Conservation (phyloP, 2,888 invertebrate genomes). For the Himalopsyche anomala region DNA sequence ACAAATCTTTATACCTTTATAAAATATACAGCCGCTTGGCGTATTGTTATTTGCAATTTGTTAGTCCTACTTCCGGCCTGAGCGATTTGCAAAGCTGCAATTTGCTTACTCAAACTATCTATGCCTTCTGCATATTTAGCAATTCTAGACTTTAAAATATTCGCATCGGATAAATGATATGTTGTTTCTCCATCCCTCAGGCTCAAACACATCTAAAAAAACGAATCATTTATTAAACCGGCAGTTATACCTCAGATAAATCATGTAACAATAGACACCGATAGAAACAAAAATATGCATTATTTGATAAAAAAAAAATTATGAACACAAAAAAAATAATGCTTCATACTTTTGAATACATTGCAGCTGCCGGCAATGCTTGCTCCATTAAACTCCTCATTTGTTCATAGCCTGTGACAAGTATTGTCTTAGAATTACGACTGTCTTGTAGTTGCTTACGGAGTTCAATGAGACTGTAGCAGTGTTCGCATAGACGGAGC, state of each 20-base stretch:
- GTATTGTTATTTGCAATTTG: slow-evolving; percentile 83
- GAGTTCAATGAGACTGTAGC: slow-evolving; percentile 87
- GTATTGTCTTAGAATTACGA: slow-evolving; percentile 85
- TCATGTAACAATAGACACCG: neutral
- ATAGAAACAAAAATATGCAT: neutral
- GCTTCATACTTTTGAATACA: slow-evolving; percentile 79
- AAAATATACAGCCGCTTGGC: slow-evolving; percentile 86
- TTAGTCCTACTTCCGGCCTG: slow-evolving; percentile 80
- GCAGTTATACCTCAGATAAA: neutral
- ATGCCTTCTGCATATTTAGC: slow-evolving; percentile 92
- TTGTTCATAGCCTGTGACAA: slow-evolving; percentile 89
- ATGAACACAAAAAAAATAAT: neutral
- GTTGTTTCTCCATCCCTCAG: slow-evolving; percentile 92
- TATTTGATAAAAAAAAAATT: neutral
- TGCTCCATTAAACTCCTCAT: slow-evolving; percentile 87
- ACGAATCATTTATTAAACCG: slow-evolving; percentile 57
- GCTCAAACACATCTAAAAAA: slow-evolving; percentile 78
- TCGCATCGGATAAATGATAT: slow-evolving; percentile 90
- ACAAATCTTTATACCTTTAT: slow-evolving; percentile 78
- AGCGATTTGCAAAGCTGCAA: slow-evolving; percentile 79
- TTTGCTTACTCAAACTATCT: slow-evolving; percentile 88
- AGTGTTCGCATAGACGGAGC: slow-evolving; percentile 85
- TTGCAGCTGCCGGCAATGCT: slow-evolving; percentile 81
- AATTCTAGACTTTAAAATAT: slow-evolving; percentile 88
- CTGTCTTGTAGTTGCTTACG: slow-evolving; percentile 88